Evolutionary conservation across 2,888 invertebrate genomes (phyloP).

Genomic region (Brachypalpus laphriformis): DNA sequence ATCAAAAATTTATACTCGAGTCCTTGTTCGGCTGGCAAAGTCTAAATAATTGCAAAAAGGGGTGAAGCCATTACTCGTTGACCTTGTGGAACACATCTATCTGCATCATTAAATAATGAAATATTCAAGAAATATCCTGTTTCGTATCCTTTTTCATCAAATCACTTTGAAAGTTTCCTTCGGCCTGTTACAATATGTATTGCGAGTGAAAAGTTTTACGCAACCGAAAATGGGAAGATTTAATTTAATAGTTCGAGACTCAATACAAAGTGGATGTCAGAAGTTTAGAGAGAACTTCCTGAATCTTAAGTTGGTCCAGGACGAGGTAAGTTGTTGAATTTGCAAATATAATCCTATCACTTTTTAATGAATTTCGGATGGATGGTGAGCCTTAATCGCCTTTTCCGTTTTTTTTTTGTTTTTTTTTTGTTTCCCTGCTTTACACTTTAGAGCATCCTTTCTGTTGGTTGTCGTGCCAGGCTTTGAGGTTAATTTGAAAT

Average conservation of each 20-base stretch:
- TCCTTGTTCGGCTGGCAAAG: neutral
- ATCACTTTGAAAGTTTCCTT: too few species aligned
- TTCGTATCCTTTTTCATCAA: neutral
- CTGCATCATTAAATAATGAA: slow-evolving; percentile 27
- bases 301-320: neutral
- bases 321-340: neutral
- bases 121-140: slow-evolving; percentile 32
- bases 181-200: neutral
- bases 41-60: slow-evolving; percentile 19
- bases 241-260: slow-evolving; percentile 7
- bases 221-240: neutral
- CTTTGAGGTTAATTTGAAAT: slow-evolving; percentile 45
- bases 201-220: neutral
- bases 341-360: slow-evolving; percentile 25
- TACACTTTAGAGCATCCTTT: neutral
- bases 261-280: neutral
- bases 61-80: slow-evolving; percentile 31
- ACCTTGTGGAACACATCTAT: slow-evolving; percentile 11
- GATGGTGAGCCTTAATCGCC: slow-evolving; percentile 3
- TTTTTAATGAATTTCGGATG: slow-evolving; percentile 44
- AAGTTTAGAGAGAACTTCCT: neutral
- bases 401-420: slow-evolving; percentile 10
- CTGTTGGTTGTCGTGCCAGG: neutral
- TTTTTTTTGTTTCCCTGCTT: too few species aligned
- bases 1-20: slow-evolving; percentile 25